Evolutionary conservation across 2,113 vertebrate genomes (phyloP).

Genomic region (Coracopsis vasa): DNA sequence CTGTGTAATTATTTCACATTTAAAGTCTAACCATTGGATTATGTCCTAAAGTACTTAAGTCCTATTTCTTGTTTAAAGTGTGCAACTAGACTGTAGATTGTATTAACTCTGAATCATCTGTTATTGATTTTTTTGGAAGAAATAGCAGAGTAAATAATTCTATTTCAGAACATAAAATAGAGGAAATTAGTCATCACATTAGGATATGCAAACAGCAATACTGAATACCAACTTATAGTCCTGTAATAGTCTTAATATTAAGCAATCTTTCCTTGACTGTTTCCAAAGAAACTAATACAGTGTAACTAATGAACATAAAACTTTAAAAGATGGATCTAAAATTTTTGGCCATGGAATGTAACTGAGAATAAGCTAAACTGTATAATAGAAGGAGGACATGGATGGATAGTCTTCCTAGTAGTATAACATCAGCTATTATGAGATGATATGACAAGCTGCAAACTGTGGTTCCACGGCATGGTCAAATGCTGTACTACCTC

Average conservation of each 20-base stretch:
- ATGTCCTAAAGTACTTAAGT: neutral
- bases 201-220: neutral
- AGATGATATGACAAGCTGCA: neutral
- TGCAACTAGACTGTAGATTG: neutral
- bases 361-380: neutral
- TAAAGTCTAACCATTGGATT: neutral
- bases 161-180: neutral
- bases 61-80: neutral
- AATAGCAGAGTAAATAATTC: neutral
- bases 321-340: neutral
- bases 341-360: neutral
- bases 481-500: neutral
- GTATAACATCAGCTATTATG: neutral
- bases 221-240: neutral
- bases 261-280: neutral
- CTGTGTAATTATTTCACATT: conserved; percentile 3
- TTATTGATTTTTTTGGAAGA: neutral
- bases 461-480: neutral
- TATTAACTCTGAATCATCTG: neutral
- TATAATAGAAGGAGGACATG: neutral
- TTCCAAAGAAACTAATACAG: neutral
- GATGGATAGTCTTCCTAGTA: neutral
- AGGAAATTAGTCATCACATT: neutral
- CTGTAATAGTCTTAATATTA: neutral
- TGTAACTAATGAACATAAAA: neutral